These are phyloP conservation scores for Bujurquina vittata DNA, from an alignment of 2,113 vertebrate species.

Conservation along the genomic window DNA sequence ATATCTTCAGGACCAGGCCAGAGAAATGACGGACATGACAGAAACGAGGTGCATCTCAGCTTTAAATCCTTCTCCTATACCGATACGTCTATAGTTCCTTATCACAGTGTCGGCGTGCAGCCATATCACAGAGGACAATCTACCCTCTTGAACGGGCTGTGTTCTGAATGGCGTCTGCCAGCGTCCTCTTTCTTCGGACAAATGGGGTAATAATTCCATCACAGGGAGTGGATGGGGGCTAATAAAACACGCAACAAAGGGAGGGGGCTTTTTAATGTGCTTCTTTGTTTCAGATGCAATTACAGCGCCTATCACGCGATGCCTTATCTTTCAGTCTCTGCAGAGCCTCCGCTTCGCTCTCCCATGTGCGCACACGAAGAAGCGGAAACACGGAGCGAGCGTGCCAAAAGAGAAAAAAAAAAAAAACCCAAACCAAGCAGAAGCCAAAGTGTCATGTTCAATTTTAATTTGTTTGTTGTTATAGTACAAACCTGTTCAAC, in stretches of 20 bases:
- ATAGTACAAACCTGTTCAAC: constrained; percentile 52
- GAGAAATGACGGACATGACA: constrained; percentile 42
- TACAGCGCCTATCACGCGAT: constrained; percentile 63
- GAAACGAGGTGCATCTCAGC: constrained; percentile 2
- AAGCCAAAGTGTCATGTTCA: constrained; percentile 64
- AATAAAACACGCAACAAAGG: constrained; percentile 61
- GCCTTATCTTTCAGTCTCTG: constrained; percentile 58
- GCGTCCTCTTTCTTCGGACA: constrained; percentile 58
- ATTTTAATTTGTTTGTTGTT: constrained; percentile 67
- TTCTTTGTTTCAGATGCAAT: constrained; percentile 67
- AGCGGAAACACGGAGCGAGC: not conserved
- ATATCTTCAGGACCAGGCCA: constrained; percentile 33
- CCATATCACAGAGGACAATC: constrained; percentile 45
- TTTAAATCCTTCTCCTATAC: constrained; percentile 37
- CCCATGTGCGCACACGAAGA: not conserved
- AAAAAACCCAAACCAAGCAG: constrained; percentile 7
- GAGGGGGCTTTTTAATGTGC: constrained; percentile 61
- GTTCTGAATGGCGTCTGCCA: constrained; percentile 47
- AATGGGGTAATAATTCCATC: constrained; percentile 72
- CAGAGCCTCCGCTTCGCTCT: constrained; percentile 25
- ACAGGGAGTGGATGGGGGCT: constrained; percentile 55
- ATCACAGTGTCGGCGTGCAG: constrained; percentile 31
- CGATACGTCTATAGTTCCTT: constrained; percentile 42
- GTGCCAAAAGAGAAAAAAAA: constrained; percentile 24
- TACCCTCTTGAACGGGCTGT: constrained; percentile 28